A percentile compares a stretch with the other conserved stretches of the same genome.
Evolutionary conservation across 2,113 vertebrate genomes (phyloP).

Genomic region (Asarcornis scutulata): DNA sequence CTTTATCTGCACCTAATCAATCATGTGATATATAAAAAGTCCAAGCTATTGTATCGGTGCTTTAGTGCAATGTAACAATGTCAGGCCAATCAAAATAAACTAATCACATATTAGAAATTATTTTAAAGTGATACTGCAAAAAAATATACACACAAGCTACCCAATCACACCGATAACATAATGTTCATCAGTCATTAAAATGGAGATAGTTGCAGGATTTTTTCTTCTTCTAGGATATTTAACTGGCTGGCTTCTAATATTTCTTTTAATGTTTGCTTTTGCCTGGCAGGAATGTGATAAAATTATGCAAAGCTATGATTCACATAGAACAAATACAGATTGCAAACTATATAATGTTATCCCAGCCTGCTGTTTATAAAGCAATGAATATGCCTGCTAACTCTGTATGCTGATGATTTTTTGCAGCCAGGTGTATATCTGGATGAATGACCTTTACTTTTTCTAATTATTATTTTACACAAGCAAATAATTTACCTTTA

Average conservation of each 20-base stretch:
- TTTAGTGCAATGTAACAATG: constrained; percentile 2
- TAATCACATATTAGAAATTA: constrained; percentile 25
- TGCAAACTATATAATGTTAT: constrained; percentile 70
- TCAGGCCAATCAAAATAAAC: constrained; percentile 33
- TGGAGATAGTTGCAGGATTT: background rate
- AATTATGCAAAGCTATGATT: constrained; percentile 73
- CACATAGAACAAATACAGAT: constrained; percentile 69
- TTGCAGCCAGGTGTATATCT: constrained; percentile 41
- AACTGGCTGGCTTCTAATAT: constrained; percentile 57
- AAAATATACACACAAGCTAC: background rate
- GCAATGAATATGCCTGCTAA: constrained; percentile 56
- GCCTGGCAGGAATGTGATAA: constrained; percentile 65
- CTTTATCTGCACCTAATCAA: constrained; percentile 53
- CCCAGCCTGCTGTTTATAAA: constrained; percentile 62
- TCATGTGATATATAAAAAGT: constrained; percentile 23
- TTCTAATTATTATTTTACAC: constrained; percentile 62
- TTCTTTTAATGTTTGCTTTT: constrained; percentile 70
- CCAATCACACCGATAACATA: constrained; percentile 16
- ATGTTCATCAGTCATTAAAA: constrained; percentile 8
- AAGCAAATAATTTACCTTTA: constrained; percentile 59
- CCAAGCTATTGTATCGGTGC: background rate
- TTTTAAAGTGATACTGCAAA: constrained; percentile 12
- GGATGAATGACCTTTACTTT: constrained; percentile 48
- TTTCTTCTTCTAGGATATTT: constrained; percentile 49
- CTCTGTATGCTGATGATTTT: constrained; percentile 47